Evolutionary conservation across 2,113 vertebrate species (phyloP), one percentile per base, ranked within the genome.

Genomic region (Mesitornis unicolor): DNA sequence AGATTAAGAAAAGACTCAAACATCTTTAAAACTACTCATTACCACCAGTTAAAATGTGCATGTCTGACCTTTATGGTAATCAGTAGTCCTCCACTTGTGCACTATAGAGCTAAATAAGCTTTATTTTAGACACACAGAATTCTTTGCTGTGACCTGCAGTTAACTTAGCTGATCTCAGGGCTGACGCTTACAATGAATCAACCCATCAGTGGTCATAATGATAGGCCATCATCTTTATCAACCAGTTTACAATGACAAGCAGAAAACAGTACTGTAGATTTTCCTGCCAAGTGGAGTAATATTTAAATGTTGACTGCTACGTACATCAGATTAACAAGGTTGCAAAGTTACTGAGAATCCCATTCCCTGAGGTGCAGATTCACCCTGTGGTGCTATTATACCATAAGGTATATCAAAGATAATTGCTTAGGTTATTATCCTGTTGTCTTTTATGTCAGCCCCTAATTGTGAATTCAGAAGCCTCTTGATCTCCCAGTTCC

Each of bases 51-150:
- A 98, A 98, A 97, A 98, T 92, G 97, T 98, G 98, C 97, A 94
- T 96, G 97, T 98, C 98, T 98, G 98, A 98, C 98, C 98, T 98
- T 98, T 98, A 98, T 98, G 98, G 81, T 98, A 98, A 98, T 98
- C 97, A 98, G 97, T 89, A 97, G 95, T 97, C 93, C 93, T 97
- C 95, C 60, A 87, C 95, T 96, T 97, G 90, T 96, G 96, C 94
- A 94, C 89, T 93, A 59, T 88, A 89, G 59, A 31, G 96, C 97
- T 97, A 97, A 98, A 98, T 98, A 97, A 97, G 97, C 96, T 60
- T 98, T 98, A 97, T 94, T 98, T 98, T 97, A 86, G 71, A 96
- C 90, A 97, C 80, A 94, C 68, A 92, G 95, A 96, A 97, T 97
- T 97, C 97, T 97, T 97, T 95, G 88, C 91, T 21, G 88, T 97